These are phyloP conservation scores for Rallus crepitans DNA, from an alignment of 2,797 vertebrate species.

Conservation along the genomic window DNA sequence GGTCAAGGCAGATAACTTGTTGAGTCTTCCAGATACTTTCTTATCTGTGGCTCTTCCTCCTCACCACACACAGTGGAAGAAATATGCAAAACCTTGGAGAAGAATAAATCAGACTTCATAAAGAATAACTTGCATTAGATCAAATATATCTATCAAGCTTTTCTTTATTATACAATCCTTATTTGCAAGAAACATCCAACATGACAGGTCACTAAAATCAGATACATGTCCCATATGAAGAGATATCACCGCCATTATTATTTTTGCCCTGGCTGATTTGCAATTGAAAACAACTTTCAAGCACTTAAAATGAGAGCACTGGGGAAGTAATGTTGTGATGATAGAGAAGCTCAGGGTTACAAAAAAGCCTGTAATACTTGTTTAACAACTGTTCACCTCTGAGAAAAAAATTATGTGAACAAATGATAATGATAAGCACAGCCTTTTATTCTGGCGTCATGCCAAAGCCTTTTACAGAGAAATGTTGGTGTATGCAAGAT, in stretches of 20 bases:
- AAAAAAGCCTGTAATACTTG: neutral
- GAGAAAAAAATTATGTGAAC: neutral
- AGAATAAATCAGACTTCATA: slow-evolving; percentile 18
- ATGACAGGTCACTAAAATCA: neutral
- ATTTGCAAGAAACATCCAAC: neutral
- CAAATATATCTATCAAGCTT: neutral
- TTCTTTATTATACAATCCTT: neutral
- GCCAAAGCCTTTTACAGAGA: neutral
- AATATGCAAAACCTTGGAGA: slow-evolving; percentile 44
- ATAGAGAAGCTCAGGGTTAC: neutral
- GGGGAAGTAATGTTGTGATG: neutral
- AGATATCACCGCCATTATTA: neutral
- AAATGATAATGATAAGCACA: neutral
- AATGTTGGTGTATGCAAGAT: neutral
- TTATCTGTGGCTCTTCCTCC: slow-evolving; percentile 78
- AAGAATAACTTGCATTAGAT: neutral
- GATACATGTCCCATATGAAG: accelerated
- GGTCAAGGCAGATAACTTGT: slow-evolving; percentile 83
- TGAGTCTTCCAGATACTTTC: slow-evolving; percentile 68
- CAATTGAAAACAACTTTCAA: neutral
- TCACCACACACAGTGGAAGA: slow-evolving; percentile 48
- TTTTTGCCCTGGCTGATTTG: neutral
- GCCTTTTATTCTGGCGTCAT: neutral
- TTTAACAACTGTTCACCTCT: neutral
- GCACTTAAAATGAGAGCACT: neutral